phyloP scores from a whole-genome alignment of 2,888 invertebrate genomes.

The Drosophila greeni region DNA sequence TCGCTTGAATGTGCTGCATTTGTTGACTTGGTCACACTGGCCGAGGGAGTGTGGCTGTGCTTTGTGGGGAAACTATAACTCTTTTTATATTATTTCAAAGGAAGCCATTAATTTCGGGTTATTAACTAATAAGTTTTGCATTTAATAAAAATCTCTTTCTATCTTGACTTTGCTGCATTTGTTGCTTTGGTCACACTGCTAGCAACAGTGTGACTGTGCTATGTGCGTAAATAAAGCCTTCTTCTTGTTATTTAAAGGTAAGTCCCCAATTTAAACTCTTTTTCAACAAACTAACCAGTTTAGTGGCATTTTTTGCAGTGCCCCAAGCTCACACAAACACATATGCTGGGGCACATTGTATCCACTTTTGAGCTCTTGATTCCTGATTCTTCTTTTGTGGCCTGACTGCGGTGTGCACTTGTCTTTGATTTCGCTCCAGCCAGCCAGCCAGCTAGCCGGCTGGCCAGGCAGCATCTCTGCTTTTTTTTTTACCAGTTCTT shows the following conservation, averaged over 20 bases:
- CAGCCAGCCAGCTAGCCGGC: neutral
- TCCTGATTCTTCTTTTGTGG: slow-evolving; percentile 62
- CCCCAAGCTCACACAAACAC: slow-evolving; percentile 1
- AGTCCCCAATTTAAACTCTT: neutral
- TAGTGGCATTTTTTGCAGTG: neutral
- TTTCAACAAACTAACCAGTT: neutral
- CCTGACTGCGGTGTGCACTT: slow-evolving; percentile 52
- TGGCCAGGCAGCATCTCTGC: neutral
- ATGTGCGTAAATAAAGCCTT: neutral
- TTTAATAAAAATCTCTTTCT: neutral
- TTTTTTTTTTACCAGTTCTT: slow-evolving; percentile 5
- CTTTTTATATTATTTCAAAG: neutral
- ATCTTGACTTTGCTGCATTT: neutral
- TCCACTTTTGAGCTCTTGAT: slow-evolving; percentile 56
- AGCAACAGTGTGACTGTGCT: neutral
- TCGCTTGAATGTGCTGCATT: neutral
- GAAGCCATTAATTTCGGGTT: neutral
- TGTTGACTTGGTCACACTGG: slow-evolving; percentile 1
- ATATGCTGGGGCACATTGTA: slow-evolving; percentile 28
- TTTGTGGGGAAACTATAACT: neutral
- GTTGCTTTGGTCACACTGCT: neutral
- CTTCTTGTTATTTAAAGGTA: neutral
- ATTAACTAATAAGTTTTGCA: neutral
- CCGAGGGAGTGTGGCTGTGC: neutral
- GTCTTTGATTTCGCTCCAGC: slow-evolving; percentile 54